Evolutionary conservation across 2,888 invertebrate genomes (phyloP).

Genomic region (Asteroscopus sphinx): DNA sequence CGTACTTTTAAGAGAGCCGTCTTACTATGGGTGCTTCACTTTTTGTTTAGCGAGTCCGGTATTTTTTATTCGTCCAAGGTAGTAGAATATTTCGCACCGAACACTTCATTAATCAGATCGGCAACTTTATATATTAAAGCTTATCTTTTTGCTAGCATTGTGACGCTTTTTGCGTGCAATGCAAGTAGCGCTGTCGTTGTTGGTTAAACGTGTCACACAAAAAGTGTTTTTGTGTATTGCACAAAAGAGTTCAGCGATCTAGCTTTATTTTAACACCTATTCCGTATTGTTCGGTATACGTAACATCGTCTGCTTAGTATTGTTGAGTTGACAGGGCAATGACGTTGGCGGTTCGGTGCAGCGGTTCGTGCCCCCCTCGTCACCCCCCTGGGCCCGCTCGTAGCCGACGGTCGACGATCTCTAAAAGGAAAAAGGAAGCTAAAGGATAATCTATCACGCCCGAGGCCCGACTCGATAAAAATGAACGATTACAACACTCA

Average conservation of each 20-base stretch:
- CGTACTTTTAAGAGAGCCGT: too few relatives aligned
- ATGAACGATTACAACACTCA: conserved; percentile 85
- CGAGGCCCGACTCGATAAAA: conserved; percentile 87
- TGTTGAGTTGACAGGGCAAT: conserved; percentile 89
- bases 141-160: conserved; percentile 39
- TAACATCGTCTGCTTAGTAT: conserved; percentile 87
- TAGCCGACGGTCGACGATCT: conserved; percentile 88
- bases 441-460: conserved; percentile 89
- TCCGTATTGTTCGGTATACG: conserved; percentile 77
- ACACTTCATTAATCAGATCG: conserved; percentile 17
- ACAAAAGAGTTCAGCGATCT: conserved; percentile 73
- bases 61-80: too few relatives aligned
- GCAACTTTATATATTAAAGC: conserved; percentile 23
- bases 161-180: conserved; percentile 40
- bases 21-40: too few relatives aligned
- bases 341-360: conserved; percentile 83
- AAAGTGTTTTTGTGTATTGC: conserved; percentile 50
- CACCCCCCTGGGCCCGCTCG: conserved; percentile 73
- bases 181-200: conserved; percentile 33
- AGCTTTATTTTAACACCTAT: conserved; percentile 77
- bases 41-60: too few relatives aligned
- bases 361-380: conserved; percentile 73
- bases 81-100: conserved; percentile 25
- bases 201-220: conserved; percentile 39
- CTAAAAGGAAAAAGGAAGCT: conserved; percentile 88